phyloP scores from a whole-genome alignment of 1,140 invertebrate species.

The Bombyx mandarina region DNA sequence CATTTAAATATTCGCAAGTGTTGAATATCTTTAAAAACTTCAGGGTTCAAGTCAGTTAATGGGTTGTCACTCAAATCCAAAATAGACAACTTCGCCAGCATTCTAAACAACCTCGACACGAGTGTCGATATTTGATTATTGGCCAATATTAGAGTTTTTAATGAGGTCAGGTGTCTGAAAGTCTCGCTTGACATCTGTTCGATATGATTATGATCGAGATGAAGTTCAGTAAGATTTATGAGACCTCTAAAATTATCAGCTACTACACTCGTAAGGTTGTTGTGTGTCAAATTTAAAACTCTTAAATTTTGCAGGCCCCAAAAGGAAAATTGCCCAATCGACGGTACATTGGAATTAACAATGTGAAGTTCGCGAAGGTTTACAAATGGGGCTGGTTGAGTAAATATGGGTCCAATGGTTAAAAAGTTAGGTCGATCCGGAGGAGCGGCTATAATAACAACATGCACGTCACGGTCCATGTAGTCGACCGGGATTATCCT shows the following conservation, averaged over 20 bases:
- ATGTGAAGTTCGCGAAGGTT: conserved; percentile 83
- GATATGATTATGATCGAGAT: conserved; percentile 87
- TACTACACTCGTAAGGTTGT: conserved; percentile 82
- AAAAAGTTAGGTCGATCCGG: conserved; percentile 74
- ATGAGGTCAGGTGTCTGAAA: conserved; percentile 78
- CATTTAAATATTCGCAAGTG: conserved; percentile 79
- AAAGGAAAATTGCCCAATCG: conserved; percentile 84
- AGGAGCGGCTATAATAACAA: conserved; percentile 80
- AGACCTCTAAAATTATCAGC: conserved; percentile 87
- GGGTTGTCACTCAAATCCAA: conserved; percentile 84
- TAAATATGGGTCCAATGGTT: conserved; percentile 82
- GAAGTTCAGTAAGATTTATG: conserved; percentile 82
- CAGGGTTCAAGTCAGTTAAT: conserved; percentile 78
- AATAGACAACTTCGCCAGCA: conserved; percentile 76
- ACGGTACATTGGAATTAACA: conserved; percentile 81
- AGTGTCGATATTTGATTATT: conserved; percentile 80
- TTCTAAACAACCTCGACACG: conserved; percentile 77
- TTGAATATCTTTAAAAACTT: conserved; percentile 84
- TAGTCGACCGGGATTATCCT: conserved; percentile 72
- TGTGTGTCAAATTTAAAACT: conserved; percentile 80
- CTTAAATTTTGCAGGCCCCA: conserved; percentile 80
- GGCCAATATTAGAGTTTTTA: conserved; percentile 78
- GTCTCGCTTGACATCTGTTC: conserved; percentile 81
- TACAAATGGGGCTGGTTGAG: conserved; percentile 71
- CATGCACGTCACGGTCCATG: conserved; percentile 75